Base-by-base conservation (phyloP, 2,113 vertebrate genomes). In the Menura novaehollandiae region DNA sequence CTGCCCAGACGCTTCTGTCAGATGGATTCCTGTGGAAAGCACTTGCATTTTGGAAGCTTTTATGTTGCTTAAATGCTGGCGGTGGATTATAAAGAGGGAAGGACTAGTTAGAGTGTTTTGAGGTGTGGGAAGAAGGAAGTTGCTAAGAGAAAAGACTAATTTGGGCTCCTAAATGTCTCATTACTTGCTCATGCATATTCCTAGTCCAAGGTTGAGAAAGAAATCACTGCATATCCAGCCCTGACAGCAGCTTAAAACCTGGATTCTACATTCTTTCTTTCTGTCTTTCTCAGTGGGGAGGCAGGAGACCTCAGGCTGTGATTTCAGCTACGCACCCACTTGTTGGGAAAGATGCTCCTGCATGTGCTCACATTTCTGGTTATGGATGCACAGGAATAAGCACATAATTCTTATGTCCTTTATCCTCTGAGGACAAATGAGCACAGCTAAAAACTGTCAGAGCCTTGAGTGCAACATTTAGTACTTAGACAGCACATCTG, bases 61-160 rank as follows among this genome's bases (percentile, higher is more conserved):
- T 49, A 8, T 60, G 47, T 71, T 89, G 68, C 53, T 85, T 49
- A 69, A 47, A 93, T 69, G 59, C 72, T 93, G 95, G 81, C 88
- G 89, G 85, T 94, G 89, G 94, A 91, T 95, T 91, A 69, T 87
- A 82, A 95, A 94, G 77, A 95, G 14, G 30, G 32, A 89, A 95
- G 71, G 81, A 94, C 76, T 81, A 46, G 81, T 76, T 95, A 75
- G 49, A 88, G 72, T 80, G 66, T 66, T 95, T 79, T 66, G 81
- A 95, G 78, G 58, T 88, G 84, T 94, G 59, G 91, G 91, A 92
- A 92, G 95, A 89, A 94, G 91, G 86, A 95, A 93, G 94, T 96
- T 97, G 87, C 94, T 96, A 95, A 94, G 93, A 95, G 80, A 95
- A 95, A 80, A 93, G 66, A 85, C 80, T 96, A 88, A 95, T 94